These are phyloP conservation scores for Falco berigora DNA, from an alignment of 2,797 vertebrate species.

Conservation along the genomic window DNA sequence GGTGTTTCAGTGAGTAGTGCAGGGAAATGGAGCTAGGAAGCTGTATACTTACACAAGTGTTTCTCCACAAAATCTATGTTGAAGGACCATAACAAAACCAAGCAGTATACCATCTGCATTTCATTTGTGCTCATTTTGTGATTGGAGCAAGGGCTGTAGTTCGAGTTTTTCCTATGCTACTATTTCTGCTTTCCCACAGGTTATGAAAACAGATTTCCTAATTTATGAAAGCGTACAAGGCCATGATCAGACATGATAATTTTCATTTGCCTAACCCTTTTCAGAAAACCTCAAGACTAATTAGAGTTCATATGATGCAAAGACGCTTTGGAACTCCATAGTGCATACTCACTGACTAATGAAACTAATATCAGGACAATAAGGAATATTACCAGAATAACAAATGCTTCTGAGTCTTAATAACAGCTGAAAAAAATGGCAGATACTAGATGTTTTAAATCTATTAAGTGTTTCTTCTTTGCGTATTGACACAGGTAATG, in stretches of 20 bases:
- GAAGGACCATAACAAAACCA: background rate
- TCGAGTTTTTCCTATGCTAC: background rate
- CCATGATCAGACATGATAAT: background rate
- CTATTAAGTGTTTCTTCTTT: constrained; percentile 37
- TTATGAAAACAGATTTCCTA: background rate
- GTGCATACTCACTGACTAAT: background rate
- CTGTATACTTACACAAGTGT: background rate
- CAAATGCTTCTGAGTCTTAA: background rate
- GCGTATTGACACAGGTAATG: constrained; percentile 58
- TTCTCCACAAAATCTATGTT: background rate
- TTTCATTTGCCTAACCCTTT: background rate
- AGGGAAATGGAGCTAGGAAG: background rate
- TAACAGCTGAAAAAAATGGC: background rate
- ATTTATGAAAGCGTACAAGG: background rate
- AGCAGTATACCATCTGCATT: background rate
- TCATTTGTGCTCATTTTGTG: background rate
- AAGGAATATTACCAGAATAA: constrained; percentile 23
- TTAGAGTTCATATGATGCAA: background rate
- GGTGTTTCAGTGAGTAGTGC: background rate
- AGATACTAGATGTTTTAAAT: constrained; percentile 36
- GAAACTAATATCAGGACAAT: constrained; percentile 26
- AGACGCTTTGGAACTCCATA: background rate
- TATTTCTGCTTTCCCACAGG: background rate
- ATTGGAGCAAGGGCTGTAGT: background rate
- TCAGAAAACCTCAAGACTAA: background rate